Evolutionary conservation across 2,113 vertebrate species (phyloP).

Genomic region (Paracanthobrama guichenoti): DNA sequence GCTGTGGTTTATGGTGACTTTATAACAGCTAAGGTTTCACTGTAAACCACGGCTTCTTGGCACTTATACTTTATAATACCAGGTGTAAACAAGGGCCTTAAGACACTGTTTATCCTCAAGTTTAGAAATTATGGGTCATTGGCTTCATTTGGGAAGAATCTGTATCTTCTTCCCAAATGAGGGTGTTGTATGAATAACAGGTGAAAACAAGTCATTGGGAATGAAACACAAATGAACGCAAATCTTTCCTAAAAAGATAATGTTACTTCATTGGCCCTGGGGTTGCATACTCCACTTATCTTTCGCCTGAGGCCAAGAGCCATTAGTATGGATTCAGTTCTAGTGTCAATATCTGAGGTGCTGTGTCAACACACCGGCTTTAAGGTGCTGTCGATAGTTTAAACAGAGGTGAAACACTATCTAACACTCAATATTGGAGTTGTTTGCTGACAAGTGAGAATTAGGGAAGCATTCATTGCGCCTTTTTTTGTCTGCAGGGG

Average conservation of each 20-base stretch:
- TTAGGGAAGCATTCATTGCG: slow-evolving; percentile 8
- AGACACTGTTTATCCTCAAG: not conserved
- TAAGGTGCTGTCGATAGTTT: not conserved
- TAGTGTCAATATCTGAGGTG: not conserved
- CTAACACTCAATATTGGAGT: not conserved
- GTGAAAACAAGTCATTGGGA: slow-evolving; percentile 12
- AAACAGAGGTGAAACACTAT: not conserved
- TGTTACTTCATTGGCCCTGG: not conserved
- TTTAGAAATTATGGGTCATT: slow-evolving; percentile 7
- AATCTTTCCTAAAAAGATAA: not conserved
- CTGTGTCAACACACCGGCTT: not conserved
- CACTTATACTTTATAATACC: too few species aligned
- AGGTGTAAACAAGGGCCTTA: not conserved
- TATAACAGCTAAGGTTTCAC: too few species aligned
- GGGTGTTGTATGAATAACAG: slow-evolving; percentile 37
- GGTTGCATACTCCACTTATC: not conserved
- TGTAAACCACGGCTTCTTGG: too few species aligned
- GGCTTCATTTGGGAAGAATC: too few species aligned
- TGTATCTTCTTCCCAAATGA: too few species aligned
- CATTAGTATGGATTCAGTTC: not conserved
- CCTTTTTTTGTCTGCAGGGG: slow-evolving; percentile 76
- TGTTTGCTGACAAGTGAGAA: not conserved
- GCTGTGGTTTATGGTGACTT: too few species aligned
- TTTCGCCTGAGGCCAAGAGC: not conserved
- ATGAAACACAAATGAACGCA: slow-evolving; percentile 1